These are phyloP conservation scores for Characodon lateralis DNA, from an alignment of 2,797 vertebrate species.

Conservation along the genomic window DNA sequence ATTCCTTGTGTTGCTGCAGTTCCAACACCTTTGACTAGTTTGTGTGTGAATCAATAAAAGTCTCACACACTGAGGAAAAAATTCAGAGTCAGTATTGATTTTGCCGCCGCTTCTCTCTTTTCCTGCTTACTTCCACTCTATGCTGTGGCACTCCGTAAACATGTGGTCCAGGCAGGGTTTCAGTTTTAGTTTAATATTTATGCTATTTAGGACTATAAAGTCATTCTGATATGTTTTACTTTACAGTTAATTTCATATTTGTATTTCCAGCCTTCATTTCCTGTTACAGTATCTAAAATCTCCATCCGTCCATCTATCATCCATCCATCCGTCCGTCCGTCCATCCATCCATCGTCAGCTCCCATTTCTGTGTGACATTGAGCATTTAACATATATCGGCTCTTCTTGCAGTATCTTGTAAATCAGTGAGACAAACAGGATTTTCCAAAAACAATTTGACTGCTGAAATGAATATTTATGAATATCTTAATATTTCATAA, in stretches of 20 bases:
- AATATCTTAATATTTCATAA: background rate
- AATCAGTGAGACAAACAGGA: background rate
- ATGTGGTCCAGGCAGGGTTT: background rate
- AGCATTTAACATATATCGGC: background rate
- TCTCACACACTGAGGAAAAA: constrained; percentile 50
- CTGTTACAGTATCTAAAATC: no score
- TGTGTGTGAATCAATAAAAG: constrained; percentile 54
- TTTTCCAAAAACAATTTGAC: background rate
- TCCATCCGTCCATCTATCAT: background rate
- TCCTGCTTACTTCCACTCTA: constrained; percentile 19
- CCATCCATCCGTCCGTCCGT: background rate
- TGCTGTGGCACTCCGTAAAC: constrained; percentile 16
- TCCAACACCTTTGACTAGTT: constrained; percentile 36
- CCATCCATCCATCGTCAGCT: background rate
- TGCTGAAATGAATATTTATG: no score
- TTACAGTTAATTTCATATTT: no score
- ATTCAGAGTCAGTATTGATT: constrained; percentile 44
- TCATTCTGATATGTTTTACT: background rate
- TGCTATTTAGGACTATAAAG: background rate
- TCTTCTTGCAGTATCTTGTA: no score
- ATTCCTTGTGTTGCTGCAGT: constrained; percentile 32
- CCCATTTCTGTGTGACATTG: no score
- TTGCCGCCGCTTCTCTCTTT: constrained; percentile 24
- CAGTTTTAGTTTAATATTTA: background rate
- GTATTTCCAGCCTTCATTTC: no score